Conservation (phyloP, 2,797 vertebrate species). For the Notolabrus celidotus region DNA sequence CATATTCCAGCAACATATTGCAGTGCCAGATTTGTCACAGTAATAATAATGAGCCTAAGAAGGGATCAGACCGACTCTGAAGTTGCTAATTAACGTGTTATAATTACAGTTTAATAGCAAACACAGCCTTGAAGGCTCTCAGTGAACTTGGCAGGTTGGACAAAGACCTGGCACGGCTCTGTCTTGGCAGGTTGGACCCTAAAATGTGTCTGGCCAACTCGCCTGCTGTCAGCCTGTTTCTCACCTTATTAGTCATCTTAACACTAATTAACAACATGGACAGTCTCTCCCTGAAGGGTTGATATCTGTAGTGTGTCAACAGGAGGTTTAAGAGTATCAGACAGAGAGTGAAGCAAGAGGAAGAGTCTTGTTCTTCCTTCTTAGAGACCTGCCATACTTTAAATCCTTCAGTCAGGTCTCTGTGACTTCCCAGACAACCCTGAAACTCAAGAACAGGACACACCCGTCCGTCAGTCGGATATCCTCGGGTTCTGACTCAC, state of each 20-base stretch:
- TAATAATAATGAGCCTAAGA: conserved; percentile 42
- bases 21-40: conserved; percentile 28
- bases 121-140: conserved; percentile 14
- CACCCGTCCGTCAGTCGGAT: conserved; percentile 50
- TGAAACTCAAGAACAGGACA: conserved; percentile 37
- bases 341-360: not conserved
- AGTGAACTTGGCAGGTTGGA: conserved; percentile 50
- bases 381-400: conserved; percentile 1
- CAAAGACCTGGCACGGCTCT: conserved; percentile 42
- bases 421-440: not conserved
- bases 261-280: not conserved
- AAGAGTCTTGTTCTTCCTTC: not conserved
- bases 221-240: conserved; percentile 11
- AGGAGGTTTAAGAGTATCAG: not conserved
- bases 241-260: conserved; percentile 20
- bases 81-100: conserved; percentile 51
- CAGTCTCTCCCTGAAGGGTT: not conserved
- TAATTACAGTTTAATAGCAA: conserved; percentile 57
- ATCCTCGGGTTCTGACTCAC: conserved; percentile 45
- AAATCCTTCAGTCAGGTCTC: conserved; percentile 2
- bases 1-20: conserved; percentile 26
- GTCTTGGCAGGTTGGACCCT: conserved; percentile 33
- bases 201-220: conserved; percentile 22
- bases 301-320: not conserved
- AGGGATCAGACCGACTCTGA: conserved; percentile 52